phyloP scores from a whole-genome alignment of 30 jellyfish, hydroid and myxozoan species.

The Hydra vulgaris region DNA sequence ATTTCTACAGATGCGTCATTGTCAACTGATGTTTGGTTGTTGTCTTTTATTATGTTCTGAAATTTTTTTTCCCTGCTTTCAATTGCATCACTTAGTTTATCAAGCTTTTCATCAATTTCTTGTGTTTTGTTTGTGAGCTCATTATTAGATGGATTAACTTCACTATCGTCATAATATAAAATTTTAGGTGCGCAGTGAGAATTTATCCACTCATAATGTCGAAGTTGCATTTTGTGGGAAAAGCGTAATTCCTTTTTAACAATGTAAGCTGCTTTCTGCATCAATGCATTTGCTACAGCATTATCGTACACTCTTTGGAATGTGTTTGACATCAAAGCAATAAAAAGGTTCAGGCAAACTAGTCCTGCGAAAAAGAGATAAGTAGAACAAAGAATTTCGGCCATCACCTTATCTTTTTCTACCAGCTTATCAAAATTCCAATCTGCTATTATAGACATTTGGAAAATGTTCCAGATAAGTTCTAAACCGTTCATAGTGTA shows the following conservation, averaged over 20 bases:
- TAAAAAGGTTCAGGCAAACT: conserved; percentile 74
- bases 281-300: conserved; percentile 85
- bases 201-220: conserved; percentile 27
- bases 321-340: conserved; percentile 91
- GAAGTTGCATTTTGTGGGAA: conserved; percentile 30
- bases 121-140: conserved; percentile 67
- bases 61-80: not conserved
- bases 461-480: conserved; percentile 62
- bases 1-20: not conserved
- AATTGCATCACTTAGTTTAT: conserved; percentile 3
- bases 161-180: conserved; percentile 75
- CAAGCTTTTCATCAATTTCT: conserved; percentile 54
- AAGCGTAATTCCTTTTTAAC: conserved; percentile 42
- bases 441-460: conserved; percentile 76
- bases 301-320: conserved; percentile 96
- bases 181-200: conserved; percentile 73
- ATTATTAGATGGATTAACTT: conserved; percentile 42
- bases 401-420: conserved; percentile 37
- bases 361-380: conserved; percentile 72
- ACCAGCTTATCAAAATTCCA: conserved; percentile 47
- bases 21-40: not conserved
- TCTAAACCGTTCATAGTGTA: conserved; percentile 36
- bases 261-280: conserved; percentile 83
- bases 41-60: not conserved
- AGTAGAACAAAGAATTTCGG: conserved; percentile 74